Conservation (phyloP, 2,888 invertebrate species). For the Chymomyza procnemis region DNA sequence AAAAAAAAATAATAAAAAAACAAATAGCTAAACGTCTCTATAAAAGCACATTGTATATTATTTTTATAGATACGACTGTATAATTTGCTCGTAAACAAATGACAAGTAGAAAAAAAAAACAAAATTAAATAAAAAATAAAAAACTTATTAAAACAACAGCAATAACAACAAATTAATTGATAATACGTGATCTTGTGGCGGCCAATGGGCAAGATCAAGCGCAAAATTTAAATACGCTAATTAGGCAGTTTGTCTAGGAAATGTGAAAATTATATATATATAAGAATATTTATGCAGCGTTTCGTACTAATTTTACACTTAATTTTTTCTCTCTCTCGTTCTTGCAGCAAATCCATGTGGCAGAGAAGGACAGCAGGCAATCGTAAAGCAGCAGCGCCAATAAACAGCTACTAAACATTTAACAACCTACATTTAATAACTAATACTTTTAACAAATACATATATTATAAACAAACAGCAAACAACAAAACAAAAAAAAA, state of each 20-base stretch:
- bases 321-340: conserved; percentile 32
- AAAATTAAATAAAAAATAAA: no score
- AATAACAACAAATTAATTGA: conserved; percentile 53
- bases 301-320: conserved; percentile 42
- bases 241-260: background rate
- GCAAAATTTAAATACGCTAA: background rate
- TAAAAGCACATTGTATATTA: background rate
- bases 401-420: conserved; percentile 26
- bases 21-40: background rate
- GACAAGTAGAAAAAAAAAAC: conserved; percentile 32
- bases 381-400: conserved; percentile 51
- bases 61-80: background rate
- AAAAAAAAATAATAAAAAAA: no score
- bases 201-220: background rate
- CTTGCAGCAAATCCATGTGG: conserved; percentile 57
- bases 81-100: conserved; percentile 44
- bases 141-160: conserved; percentile 24
- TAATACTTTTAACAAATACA: conserved; percentile 41
- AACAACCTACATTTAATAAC: conserved; percentile 40
- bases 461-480: no score
- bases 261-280: background rate
- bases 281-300: background rate
- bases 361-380: conserved; percentile 67
- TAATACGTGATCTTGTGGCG: conserved; percentile 45
- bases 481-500: no score